Evolutionary conservation across 2,797 vertebrate genomes (phyloP), one percentile per base, ranked within the genome.

Genomic region (Sylvia borin): DNA sequence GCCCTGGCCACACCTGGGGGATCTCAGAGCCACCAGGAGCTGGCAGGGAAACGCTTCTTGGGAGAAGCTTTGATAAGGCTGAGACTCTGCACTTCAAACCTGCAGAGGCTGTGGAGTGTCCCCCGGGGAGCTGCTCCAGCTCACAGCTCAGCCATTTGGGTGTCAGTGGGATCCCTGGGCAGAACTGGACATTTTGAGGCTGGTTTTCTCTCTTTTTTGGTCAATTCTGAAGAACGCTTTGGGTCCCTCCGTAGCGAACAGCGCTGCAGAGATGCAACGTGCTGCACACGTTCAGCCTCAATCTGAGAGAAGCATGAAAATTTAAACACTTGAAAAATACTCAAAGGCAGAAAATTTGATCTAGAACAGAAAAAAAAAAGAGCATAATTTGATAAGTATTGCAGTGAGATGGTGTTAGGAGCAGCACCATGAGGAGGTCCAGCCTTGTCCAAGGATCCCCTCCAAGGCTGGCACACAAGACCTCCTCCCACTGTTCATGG

Each of bases 41-140:
- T 22, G 62, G 8, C 34, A 79, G 94, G 87, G 95, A 96, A 94
- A 88, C 51, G 53, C 42, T 73, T 87, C 84, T 85, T 85, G 92
- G 93, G 92, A 86, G 68, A 88, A 91, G 67, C 91, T 94, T 85
- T 83, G 77, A 5, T 38, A 89, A 65, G 75, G 68, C 79, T 83
- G 75, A 85, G 90, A 86, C 81, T 95, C 70, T 97, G 97, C 93
- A 94, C 86, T 96, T 92, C 88, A 96, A 88, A 89, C 74, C 92
- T 61, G 84, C 90, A 86, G 95, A 95, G 93, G 92, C 93, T 90
- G 93, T 47, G 89, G 67, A 21, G 88, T 43, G 65, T 2, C 4
- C 34, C 42, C 55, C 65, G 71, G 20, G 60, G 55, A 85, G 53
- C 48, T 67, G 60, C 43, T 79, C 31, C 47, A 50, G 64, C 55